Base-by-base conservation (phyloP, 92 coral and sea anemone genomes). In the Porites evermanni region DNA sequence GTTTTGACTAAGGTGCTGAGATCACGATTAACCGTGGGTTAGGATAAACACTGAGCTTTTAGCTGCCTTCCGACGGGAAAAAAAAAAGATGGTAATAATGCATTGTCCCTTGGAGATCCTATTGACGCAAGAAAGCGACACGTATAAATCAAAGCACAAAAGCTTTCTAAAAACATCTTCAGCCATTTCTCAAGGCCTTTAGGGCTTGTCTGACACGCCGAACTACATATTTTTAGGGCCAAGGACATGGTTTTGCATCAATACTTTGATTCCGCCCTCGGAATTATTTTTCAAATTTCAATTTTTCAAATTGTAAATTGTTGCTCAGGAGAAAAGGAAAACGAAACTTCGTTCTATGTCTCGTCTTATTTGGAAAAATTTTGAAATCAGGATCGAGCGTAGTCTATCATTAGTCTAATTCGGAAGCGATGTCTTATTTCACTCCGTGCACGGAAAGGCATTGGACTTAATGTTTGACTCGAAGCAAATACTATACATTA, bases 161-260 rank as follows among this genome's bases (percentile, higher is more conserved):
- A 60, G 52, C 81, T 17, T n/a, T 59, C 72, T 44, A 63, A 78
- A 50, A 64, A 3, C 71, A 59, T 11, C 71, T 65, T 44, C n/a
- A 78, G 82, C 82, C 17, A 38, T 65, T 56, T 12, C 51, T 65
- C 83, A 64, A 75, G 67, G 79, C 72, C 72, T 21, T 3, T 67
- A 38, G 47, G 4, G 47, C 6, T 38, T 38, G 47, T 38, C 47
- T 38, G 47, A 38, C 6, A 38, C 47, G 47, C 47, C 47, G 47
- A 4, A 38, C 47, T 38, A 38, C 47, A 38, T 38, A 38, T 38
- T 38, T 38, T 38, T 38, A 38, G 47, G 47, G 47, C 1, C 7
- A 38, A 38, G 47, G 47, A 3, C 0, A 38, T 0, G 47, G 47
- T 38, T 4, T 38, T 38, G 47, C 47, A 38, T 38, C 47, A 38